phyloP scores from a whole-genome alignment of 1,140 invertebrate species.

The Drosophila pandora region DNA sequence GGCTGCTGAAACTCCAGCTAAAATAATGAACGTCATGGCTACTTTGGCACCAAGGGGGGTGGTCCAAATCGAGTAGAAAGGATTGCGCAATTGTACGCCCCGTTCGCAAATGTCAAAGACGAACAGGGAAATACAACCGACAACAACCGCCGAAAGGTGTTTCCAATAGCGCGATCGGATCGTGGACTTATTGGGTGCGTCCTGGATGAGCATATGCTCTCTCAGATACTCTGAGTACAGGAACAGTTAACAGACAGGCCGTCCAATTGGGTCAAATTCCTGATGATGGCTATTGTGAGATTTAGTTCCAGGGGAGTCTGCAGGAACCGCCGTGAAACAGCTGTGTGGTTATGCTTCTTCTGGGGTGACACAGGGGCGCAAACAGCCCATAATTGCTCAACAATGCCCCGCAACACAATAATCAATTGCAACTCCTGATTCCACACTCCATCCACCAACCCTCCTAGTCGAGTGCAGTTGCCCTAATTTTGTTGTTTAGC shows the following conservation, averaged over 20 bases:
- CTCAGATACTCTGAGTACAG: neutral
- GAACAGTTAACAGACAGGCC: neutral
- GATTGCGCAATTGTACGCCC: too few relatives aligned
- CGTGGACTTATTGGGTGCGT: too few relatives aligned
- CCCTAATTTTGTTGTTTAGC: slow-evolving; percentile 29
- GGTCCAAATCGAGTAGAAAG: too few relatives aligned
- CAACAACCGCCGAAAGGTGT: too few relatives aligned
- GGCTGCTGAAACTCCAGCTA: too few relatives aligned
- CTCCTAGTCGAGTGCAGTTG: slow-evolving; percentile 30
- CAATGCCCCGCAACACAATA: slow-evolving; percentile 43
- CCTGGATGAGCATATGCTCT: too few relatives aligned
- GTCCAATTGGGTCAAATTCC: slow-evolving; percentile 58
- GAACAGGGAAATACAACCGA: too few relatives aligned
- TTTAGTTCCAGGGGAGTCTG: slow-evolving; percentile 21
- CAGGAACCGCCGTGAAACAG: slow-evolving; percentile 45
- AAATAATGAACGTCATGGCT: too few relatives aligned
- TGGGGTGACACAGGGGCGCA: slow-evolving; percentile 40
- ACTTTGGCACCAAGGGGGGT: too few relatives aligned
- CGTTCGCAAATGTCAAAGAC: too few relatives aligned
- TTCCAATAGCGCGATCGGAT: too few relatives aligned
- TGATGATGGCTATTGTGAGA: slow-evolving; percentile 44
- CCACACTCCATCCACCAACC: slow-evolving; percentile 8
- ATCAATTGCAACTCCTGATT: slow-evolving; percentile 9
- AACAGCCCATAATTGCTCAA: slow-evolving; percentile 33
- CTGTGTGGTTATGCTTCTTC: slow-evolving; percentile 42